Evolutionary conservation across 2,797 vertebrate genomes (phyloP), one percentile per base, ranked within the genome.

Genomic region (Nothura maculosa): DNA sequence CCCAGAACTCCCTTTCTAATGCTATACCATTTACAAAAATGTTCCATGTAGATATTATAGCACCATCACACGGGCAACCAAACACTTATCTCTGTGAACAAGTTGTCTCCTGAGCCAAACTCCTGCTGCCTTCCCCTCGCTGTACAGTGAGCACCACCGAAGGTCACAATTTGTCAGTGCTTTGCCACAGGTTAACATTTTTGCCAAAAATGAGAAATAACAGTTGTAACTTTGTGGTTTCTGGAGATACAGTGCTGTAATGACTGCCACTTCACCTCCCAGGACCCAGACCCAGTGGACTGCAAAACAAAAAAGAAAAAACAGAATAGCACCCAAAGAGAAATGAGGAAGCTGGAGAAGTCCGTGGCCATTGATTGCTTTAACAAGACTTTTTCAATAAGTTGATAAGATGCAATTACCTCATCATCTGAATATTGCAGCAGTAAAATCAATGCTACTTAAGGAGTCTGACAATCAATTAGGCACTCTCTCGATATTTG

Each of bases 371-470:
- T 34, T 94, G 91, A 94, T 73, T 90, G 70, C 87, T 97, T 96
- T 97, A 96, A 96, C 66, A 89, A 96, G 91, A 96, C 89, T 93
- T 96, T 95, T 92, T 96, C 94, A 96, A 92, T 95, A 96, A 85
- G 67, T 42, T 81, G 70, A 92, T 91, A 96, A 97, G 89, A 97
- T 90, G 89, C 95, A 96, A 95, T 97, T 98, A 97, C 96, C 96
- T 98, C 97, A 98, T 97, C 96, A 90, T 96, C 92, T 94, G 92
- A 91, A 73, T 86, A 91, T 70, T 95, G 87, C 95, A 96, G 94
- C 87, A 69, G 80, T 92, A 75, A 97, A 98, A 98, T 98, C 97
- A 97, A 97, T 97, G 93, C 90, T 97, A n/a, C 86, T 97, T 95
- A 84, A 96, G 94, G 66, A 97, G 93, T 73, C 95, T 95, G 95